These are phyloP conservation scores for Pilophorus perplexus DNA, from an alignment of 2,888 invertebrate genomes.

Conservation along the genomic window DNA sequence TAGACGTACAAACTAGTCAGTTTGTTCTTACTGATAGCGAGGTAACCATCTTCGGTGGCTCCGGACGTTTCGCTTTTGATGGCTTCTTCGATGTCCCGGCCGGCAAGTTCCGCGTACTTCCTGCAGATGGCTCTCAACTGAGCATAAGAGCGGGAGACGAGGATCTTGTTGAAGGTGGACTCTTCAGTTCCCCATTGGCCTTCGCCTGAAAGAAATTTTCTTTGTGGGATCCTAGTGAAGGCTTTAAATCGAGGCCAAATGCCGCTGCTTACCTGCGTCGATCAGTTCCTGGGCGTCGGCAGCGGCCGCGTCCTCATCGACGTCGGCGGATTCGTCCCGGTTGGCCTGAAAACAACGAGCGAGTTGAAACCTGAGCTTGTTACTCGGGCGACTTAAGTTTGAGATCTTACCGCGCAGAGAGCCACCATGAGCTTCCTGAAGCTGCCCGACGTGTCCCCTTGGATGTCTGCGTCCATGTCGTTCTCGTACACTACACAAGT, in stretches of 20 bases:
- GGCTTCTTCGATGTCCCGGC: slow-evolving; percentile 53
- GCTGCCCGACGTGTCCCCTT: slow-evolving; percentile 58
- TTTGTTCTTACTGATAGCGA: slow-evolving; percentile 53
- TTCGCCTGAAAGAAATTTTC: slow-evolving; percentile 52
- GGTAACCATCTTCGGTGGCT: slow-evolving; percentile 53
- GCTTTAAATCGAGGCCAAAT: background rate
- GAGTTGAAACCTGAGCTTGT: slow-evolving; percentile 15
- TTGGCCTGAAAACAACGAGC: slow-evolving; percentile 53
- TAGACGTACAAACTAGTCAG: background rate
- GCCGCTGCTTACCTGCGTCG: slow-evolving; percentile 52
- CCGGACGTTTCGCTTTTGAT: slow-evolving; percentile 54
- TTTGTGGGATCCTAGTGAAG: background rate
- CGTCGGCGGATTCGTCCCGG: slow-evolving; percentile 55
- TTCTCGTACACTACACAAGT: slow-evolving; percentile 54
- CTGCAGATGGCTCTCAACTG: slow-evolving; percentile 55
- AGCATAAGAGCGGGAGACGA: slow-evolving; percentile 55
- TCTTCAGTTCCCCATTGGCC: slow-evolving; percentile 55
- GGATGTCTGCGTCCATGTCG: slow-evolving; percentile 54
- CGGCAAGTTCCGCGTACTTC: slow-evolving; percentile 55
- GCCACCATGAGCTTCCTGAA: slow-evolving; percentile 58
- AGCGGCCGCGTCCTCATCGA: slow-evolving; percentile 55
- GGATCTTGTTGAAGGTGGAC: slow-evolving; percentile 54
- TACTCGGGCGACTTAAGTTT: too few relatives aligned
- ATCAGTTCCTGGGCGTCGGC: slow-evolving; percentile 54
- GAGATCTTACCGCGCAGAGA: slow-evolving; percentile 51